Evolutionary conservation across 2,888 invertebrate genomes (phyloP), one percentile per base, ranked within the genome.

Genomic region (Volucella inanis): DNA sequence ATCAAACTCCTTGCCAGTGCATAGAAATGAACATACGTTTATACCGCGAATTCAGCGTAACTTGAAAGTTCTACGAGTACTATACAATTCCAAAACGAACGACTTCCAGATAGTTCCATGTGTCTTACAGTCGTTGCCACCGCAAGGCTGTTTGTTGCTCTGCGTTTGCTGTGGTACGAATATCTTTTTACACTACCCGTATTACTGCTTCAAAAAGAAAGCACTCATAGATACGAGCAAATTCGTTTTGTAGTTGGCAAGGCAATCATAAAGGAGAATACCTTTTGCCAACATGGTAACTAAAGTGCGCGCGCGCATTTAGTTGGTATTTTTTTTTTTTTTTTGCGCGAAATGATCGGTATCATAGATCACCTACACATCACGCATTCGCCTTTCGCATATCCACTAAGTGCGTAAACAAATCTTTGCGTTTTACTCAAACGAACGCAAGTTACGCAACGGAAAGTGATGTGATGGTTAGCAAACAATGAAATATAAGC

Each of bases 401-500:
- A 47, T 43, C 59, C 38, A 54, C 31, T 64, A 75, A 70, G 70
- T 78, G 83, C 83, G 83, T 84, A 79, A 84, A 57, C 64, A 78
- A 75, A 79, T 79, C 78, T 65, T 12, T 10, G 14, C 52, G 74
- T 74, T 78, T 83, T 75, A 70, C 59, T 39, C 68, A 64, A 70
- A 74, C 52, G 78, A 45, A 71, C 8, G 45, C 55, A 39, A 74
- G 12, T 75, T 70, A 74, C 47, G 74, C 50, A 83, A 78, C 68
- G 12, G 31, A 6, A 31, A 31, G 6, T 31, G 18, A 70, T 43
- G 49, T 43, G 49, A 59, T 65, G 43, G 15, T 52, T 78, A 41
- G 54, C 67, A 74, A 78, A 84, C 64, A 75, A 74, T 79, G 83
- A 79, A 84, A 84, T 68, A 57, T 31, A 64, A 78, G 45, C 43